Conservation (phyloP, 2,797 vertebrate species). For the Gambusia yucatana region DNA sequence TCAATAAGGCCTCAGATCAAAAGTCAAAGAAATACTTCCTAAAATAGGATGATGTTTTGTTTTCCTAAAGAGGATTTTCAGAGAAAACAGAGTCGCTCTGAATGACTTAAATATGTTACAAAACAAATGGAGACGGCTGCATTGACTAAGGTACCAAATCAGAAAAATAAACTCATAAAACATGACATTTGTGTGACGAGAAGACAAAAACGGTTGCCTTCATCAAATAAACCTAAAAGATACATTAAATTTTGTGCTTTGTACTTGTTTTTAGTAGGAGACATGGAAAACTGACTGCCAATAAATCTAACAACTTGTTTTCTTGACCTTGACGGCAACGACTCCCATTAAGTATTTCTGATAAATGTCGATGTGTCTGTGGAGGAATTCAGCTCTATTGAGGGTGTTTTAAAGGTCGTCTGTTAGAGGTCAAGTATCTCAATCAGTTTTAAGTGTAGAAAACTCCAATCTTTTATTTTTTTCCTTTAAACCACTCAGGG, state of each 20-base stretch:
- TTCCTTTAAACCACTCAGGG: background rate
- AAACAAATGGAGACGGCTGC: background rate
- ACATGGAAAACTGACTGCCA: background rate
- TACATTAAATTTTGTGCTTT: background rate
- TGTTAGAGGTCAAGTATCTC: background rate
- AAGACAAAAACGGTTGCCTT: slow-evolving; percentile 2
- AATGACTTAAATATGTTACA: slow-evolving; percentile 39
- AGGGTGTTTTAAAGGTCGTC: background rate
- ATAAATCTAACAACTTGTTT: background rate
- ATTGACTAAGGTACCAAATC: background rate
- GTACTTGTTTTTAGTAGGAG: background rate
- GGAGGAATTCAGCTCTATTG: background rate
- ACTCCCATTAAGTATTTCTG: background rate
- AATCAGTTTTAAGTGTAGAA: background rate
- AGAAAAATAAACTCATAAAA: background rate
- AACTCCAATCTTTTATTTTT: background rate
- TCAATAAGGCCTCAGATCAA: slow-evolving; percentile 14
- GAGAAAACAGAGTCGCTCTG: slow-evolving; percentile 24
- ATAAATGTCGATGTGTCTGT: background rate
- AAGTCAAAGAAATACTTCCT: slow-evolving; percentile 16
- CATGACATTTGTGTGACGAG: slow-evolving; percentile 5
- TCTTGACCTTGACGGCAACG: background rate
- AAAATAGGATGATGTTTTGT: slow-evolving; percentile 39
- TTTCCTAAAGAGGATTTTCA: slow-evolving; percentile 27
- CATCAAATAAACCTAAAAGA: slow-evolving; percentile 19